Base-by-base conservation (phyloP, 2,888 invertebrate species). In the Cephus sareptanus region DNA sequence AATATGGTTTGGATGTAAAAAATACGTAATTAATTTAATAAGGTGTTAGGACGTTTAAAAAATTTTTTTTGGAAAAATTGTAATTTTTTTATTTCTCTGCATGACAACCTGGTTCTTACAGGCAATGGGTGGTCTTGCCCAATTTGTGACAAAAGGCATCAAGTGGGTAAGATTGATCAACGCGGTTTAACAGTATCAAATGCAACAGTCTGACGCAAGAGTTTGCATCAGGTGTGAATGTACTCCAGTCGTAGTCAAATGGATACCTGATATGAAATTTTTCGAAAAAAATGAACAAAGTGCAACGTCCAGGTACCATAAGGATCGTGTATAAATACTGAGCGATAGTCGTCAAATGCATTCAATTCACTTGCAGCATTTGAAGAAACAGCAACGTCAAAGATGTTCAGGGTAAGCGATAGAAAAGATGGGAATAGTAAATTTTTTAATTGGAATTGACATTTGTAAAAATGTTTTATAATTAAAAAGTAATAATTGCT, bases 341-440 rank as follows among this genome's bases (percentile, higher is more conserved):
- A 77, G 80, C 35, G 75, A 74, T 81, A 81, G 75, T 78, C 73
- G 34, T 70, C 75, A 77, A 74, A 79, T 78, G 79, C 84, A 85
- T 82, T 81, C 86, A 86, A 86, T 83, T 82, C 80, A 30, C 79
- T 83, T 37, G 76, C 83, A 34, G 81, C 80, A 56, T 74, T 78
- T 75, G 77, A 69, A 78, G 82, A 40, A 73, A 75, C 79, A 82
- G 71, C 56, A 40, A 74, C 69, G 74, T 13, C 77, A 75, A 75
- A 74, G 82, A 86, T 86, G 86, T 84, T 82, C 77, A 86, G 80
- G 82, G 86, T 86, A 80, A 86, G 86, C 81, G 76, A 56, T 23
- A 31, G 70, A 33, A 4, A 40, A 40, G 4, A 40, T 40, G 13
- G 4, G 12, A 37, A 37, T 37, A 4, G 37, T 13, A 12, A 37